Evolutionary conservation across 2,113 vertebrate species (phyloP).

Genomic region (Macquaria australasica): DNA sequence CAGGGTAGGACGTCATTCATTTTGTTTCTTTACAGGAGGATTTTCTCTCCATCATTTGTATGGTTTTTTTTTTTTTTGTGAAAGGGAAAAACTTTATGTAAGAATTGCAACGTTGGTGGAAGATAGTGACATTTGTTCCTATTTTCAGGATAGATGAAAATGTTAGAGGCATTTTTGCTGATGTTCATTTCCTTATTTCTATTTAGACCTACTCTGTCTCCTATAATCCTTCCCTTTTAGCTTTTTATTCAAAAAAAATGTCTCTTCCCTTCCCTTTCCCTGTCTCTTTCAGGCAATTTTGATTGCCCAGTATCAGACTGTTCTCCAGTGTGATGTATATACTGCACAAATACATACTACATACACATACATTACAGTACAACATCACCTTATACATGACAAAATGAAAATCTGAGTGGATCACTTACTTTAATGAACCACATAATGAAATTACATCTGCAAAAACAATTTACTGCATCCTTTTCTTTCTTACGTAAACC

Average conservation of each 20-base stretch:
- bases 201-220: background rate
- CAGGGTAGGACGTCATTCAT: constrained; percentile 21
- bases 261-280: background rate
- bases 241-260: background rate
- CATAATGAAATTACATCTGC: constrained; percentile 50
- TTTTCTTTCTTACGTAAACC: constrained; percentile 57
- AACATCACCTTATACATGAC: constrained; percentile 2
- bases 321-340: background rate
- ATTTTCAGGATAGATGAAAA: constrained; percentile 17
- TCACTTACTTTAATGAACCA: constrained; percentile 50
- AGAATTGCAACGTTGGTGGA: background rate
- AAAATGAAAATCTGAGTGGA: background rate
- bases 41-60: background rate
- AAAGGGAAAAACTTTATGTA: constrained; percentile 17
- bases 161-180: background rate
- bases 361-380: background rate
- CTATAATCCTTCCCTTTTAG: background rate
- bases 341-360: background rate
- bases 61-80: too few relatives aligned
- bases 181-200: background rate
- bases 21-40: constrained; percentile 4
- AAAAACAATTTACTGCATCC: constrained; percentile 44
- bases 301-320: background rate
- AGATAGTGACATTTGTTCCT: background rate
- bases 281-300: background rate